Conservation (phyloP, 2,888 invertebrate genomes). For the Microctonus hyperodae region DNA sequence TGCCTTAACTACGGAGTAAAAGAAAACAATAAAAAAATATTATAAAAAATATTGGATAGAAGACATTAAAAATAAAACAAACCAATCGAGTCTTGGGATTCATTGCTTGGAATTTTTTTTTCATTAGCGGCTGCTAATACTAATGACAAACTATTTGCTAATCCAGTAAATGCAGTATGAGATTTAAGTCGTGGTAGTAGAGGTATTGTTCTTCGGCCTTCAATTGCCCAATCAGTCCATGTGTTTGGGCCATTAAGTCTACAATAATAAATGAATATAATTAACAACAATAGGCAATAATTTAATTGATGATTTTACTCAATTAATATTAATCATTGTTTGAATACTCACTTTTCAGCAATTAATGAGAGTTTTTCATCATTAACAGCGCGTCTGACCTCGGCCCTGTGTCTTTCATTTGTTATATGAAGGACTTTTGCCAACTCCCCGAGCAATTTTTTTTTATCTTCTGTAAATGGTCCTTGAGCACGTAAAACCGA, state of each 20-base stretch:
- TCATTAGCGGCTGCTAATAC: constrained; percentile 72
- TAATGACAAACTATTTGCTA: constrained; percentile 82
- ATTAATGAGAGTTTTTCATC: constrained; percentile 89
- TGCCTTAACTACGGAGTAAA: constrained; percentile 33
- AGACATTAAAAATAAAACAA: neutral
- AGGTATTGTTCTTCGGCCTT: constrained; percentile 85
- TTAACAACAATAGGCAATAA: constrained; percentile 3
- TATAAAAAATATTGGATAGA: neutral
- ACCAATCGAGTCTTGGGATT: constrained; percentile 43
- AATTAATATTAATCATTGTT: neutral
- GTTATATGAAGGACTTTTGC: constrained; percentile 85
- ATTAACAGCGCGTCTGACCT: constrained; percentile 89
- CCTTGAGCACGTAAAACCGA: constrained; percentile 94
- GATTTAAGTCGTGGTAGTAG: constrained; percentile 84
- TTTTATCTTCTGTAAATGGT: constrained; percentile 82
- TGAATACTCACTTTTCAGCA: constrained; percentile 82
- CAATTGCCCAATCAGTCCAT: constrained; percentile 81
- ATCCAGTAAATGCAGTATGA: constrained; percentile 82
- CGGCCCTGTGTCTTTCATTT: constrained; percentile 89
- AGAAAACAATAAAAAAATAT: constrained; percentile 7
- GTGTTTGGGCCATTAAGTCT: constrained; percentile 66
- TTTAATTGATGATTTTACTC: neutral
- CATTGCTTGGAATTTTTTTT: constrained; percentile 65
- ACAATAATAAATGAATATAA: constrained; percentile 56
- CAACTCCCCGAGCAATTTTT: constrained; percentile 83